Conservation (phyloP, 2,888 invertebrate species). For the Epiperipatus broadwayi region DNA sequence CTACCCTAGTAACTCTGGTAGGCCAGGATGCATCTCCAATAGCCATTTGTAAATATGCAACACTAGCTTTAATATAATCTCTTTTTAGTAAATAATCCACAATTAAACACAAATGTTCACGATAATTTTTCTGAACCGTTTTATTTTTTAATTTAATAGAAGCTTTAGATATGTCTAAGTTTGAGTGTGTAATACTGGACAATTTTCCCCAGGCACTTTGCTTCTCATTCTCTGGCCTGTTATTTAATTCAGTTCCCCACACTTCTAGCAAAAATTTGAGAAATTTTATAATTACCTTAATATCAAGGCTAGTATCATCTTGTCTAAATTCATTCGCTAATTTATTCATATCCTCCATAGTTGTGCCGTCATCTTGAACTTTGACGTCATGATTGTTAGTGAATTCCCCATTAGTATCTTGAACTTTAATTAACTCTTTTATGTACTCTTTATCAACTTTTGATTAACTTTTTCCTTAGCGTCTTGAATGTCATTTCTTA, state of each 20-base stretch:
- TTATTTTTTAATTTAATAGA: constrained; percentile 67
- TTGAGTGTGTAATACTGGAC: constrained; percentile 79
- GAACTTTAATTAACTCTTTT: constrained; percentile 55
- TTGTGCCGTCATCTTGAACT: constrained; percentile 49
- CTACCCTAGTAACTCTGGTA: constrained; percentile 98
- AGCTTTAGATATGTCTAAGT: constrained; percentile 86
- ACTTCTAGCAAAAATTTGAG: constrained; percentile 69
- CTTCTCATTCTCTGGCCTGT: constrained; percentile 58
- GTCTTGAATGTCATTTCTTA: constrained; percentile 94
- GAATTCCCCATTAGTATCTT: too few relatives aligned
- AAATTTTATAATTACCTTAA: constrained; percentile 68
- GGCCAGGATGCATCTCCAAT: constrained; percentile 99
- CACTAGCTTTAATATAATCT: constrained; percentile 77
- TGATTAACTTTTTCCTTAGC: constrained; percentile 94
- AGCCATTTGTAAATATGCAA: constrained; percentile 94
- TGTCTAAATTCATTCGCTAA: constrained; percentile 57
- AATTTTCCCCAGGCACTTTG: constrained; percentile 65
- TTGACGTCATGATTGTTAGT: constrained; percentile 37
- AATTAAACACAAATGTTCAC: constrained; percentile 82
- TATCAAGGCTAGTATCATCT: constrained; percentile 63
- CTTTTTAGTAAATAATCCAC: constrained; percentile 65
- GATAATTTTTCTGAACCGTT: constrained; percentile 79
- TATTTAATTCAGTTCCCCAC: constrained; percentile 81
- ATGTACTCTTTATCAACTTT: constrained; percentile 90
- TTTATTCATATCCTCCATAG: constrained; percentile 63